Evolutionary conservation across 2,113 vertebrate species (phyloP).

Genomic region (Bufo gargarizans): DNA sequence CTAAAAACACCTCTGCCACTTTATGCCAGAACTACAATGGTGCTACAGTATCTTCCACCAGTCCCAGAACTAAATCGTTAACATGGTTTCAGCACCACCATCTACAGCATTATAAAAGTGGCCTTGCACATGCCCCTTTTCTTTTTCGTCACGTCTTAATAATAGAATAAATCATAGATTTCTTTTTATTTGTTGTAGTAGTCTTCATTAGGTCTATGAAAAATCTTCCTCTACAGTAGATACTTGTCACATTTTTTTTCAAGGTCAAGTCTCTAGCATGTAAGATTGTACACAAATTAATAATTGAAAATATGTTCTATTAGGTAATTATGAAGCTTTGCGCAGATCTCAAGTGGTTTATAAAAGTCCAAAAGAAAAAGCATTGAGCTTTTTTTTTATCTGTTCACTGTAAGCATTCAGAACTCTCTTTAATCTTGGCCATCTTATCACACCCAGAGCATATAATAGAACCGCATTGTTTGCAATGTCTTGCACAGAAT

Average conservation of each 20-base stretch:
- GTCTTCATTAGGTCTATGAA: not conserved
- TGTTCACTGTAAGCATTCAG: slow-evolving; percentile 51
- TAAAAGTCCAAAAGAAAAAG: slow-evolving; percentile 1
- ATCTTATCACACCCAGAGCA: slow-evolving; percentile 41
- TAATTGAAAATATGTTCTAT: slow-evolving; percentile 16
- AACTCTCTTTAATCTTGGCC: slow-evolving; percentile 49
- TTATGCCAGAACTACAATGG: not conserved
- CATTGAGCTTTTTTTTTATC: slow-evolving; percentile 25
- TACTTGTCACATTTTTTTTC: not conserved
- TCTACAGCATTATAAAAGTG: not conserved
- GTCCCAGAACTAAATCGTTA: not conserved
- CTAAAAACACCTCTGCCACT: not conserved
- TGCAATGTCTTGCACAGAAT: slow-evolving; percentile 43
- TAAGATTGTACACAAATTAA: not conserved
- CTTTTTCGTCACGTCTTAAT: not conserved
- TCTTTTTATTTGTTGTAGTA: not conserved
- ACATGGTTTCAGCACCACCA: not conserved
- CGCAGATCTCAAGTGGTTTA: slow-evolving; percentile 23
- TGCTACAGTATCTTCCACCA: not conserved
- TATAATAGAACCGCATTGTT: slow-evolving; percentile 51
- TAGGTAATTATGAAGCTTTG: slow-evolving; percentile 2
- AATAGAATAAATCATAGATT: not conserved
- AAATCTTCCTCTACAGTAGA: not conserved
- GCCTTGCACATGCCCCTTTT: not conserved
- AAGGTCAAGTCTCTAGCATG: not conserved